These are phyloP conservation scores for Craterocephalus amniculus DNA, from an alignment of 2,797 vertebrate genomes.

Conservation along the genomic window DNA sequence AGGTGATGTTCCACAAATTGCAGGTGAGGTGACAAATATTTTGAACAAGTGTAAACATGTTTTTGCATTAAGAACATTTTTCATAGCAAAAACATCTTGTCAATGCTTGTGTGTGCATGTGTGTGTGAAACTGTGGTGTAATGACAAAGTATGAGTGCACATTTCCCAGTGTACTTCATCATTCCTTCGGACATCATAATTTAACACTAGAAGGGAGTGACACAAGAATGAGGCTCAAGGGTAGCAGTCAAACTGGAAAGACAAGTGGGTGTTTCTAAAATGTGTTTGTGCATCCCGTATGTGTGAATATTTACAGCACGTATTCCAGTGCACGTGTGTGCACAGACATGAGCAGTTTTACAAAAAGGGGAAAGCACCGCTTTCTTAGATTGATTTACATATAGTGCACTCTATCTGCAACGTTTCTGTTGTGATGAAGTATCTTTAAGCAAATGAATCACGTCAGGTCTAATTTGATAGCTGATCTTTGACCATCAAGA, in stretches of 20 bases:
- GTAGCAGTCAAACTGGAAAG: constrained; percentile 76
- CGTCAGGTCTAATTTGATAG: constrained; percentile 20
- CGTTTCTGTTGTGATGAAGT: constrained; percentile 17
- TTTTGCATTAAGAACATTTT: background rate
- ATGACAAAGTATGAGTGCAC: constrained; percentile 26
- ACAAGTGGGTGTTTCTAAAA: constrained; percentile 68
- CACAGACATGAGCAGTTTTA: constrained; percentile 1
- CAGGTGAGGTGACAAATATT: constrained; percentile 5
- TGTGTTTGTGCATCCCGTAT: constrained; percentile 44
- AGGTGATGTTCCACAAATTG: background rate
- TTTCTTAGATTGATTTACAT: background rate
- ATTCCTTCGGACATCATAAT: constrained; percentile 36
- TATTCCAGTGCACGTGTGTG: constrained; percentile 13
- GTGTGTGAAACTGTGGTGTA: background rate
- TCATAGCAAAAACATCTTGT: constrained; percentile 1
- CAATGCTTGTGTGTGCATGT: constrained; percentile 7
- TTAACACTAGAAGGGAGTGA: constrained; percentile 44
- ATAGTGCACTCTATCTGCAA: constrained; percentile 13
- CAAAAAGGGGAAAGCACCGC: background rate
- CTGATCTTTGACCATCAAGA: constrained; percentile 24
- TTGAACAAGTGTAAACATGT: background rate
- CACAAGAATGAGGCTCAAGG: constrained; percentile 61
- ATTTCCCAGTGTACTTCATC: constrained; percentile 13
- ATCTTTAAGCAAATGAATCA: constrained; percentile 18
- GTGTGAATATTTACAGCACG: constrained; percentile 41